Base-by-base conservation (phyloP, 2,888 invertebrate species). In the Sylvicola cinctus region DNA sequence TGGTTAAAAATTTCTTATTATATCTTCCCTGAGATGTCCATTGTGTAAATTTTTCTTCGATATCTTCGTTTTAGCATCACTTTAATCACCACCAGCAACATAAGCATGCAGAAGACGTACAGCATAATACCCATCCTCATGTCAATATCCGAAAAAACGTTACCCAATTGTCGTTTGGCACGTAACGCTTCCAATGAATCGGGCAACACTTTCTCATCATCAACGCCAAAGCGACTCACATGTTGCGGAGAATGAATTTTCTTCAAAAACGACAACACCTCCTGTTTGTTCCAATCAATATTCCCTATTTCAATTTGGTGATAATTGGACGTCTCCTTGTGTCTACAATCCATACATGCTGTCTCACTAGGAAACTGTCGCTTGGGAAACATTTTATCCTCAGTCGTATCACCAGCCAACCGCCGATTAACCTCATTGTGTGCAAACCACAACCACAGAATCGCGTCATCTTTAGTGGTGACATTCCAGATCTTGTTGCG, bases 391-490 rank as follows among this genome's bases (percentile, higher is more conserved):
- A 66, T 55, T 0, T 93, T 88, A 61, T 98, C 96, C 57, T 95
- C 93, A 2, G 88, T 83, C 3, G 59, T 42, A 53, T 91, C 88
- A 1, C 85, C 83, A 15, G 80, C 68, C 16, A 98, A 61, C 43
- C 95, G 68, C 41, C 74, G 61, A 54, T 98, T 98, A 0, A 88
- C 95, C 55, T 75, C 74, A 54, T 96, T 96, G 52, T 96, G 95
- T 0, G 85, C 80, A 45, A 67, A 66, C 95, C 95, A 96, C 16
- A 96, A 59, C 91, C 93, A 96, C 28, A 93, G 55, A 2, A 93
- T 70, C 12, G 75, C 73, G 39, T 84, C 79, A 36, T 80, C 71
- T 43, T 71, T 68, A 34, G 68, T 70, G 12, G 63, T 61, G 0
- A 84, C 76, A 44, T 73, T 70, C 48, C 68, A 67, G 39, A 80